Percentiles rank a stretch among this genome's conserved stretches.
Evolutionary conservation across 2,113 vertebrate species (phyloP).

Genomic region (Anoura caudifer): DNA sequence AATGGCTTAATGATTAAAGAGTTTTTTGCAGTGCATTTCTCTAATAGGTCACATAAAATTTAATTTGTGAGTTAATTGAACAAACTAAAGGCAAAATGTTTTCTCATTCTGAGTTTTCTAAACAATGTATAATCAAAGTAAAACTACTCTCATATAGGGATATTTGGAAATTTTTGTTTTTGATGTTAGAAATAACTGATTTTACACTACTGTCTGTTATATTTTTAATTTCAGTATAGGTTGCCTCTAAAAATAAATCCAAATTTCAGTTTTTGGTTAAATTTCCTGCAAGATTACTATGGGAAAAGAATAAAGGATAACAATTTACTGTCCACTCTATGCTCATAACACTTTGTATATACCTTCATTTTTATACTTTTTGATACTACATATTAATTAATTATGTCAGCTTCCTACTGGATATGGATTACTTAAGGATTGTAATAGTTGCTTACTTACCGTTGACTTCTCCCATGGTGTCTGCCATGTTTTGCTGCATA

Average conservation of each 20-base stretch:
- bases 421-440: neutral
- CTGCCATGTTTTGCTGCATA: neutral
- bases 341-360: neutral
- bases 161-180: neutral
- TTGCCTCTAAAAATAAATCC: slow-evolving; percentile 11
- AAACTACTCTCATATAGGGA: neutral
- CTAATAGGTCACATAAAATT: neutral
- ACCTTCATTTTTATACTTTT: neutral
- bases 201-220: neutral
- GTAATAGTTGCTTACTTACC: neutral
- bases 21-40: neutral
- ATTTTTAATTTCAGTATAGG: neutral
- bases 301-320: neutral
- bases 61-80: neutral
- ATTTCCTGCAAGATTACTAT: neutral
- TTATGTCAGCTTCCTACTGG: neutral
- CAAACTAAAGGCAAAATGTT: neutral
- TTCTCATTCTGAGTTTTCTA: neutral
- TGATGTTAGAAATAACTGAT: neutral
- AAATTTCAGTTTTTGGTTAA: neutral
- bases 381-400: neutral
- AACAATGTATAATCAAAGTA: neutral
- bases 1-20: neutral
- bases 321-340: neutral
- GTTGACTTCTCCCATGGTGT: neutral